phyloP scores from a whole-genome alignment of 2,797 vertebrate genomes.

The Pantherophis vulpinus region DNA sequence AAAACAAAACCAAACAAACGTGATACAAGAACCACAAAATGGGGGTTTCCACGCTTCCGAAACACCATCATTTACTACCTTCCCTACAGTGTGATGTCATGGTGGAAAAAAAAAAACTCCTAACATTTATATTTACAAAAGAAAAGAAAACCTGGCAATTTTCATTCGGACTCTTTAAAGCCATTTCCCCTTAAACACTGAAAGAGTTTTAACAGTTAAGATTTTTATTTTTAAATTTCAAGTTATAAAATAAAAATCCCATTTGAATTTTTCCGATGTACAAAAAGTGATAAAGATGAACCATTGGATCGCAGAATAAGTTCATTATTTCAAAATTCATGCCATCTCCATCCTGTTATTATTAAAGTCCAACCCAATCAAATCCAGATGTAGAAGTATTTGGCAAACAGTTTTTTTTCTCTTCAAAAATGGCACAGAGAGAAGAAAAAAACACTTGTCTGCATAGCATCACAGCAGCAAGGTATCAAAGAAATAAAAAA shows the following conservation, averaged over 20 bases:
- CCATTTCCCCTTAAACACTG: slow-evolving; percentile 90
- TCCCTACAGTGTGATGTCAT: slow-evolving; percentile 94
- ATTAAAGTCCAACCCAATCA: slow-evolving; percentile 68
- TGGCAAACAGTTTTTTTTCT: slow-evolving; percentile 82
- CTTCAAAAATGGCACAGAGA: slow-evolving; percentile 81
- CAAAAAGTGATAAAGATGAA: slow-evolving; percentile 99
- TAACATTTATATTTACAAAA: slow-evolving; percentile 96
- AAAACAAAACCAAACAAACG: slow-evolving; percentile 35
- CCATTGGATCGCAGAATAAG: slow-evolving; percentile 84
- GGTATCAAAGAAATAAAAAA: slow-evolving; percentile 78
- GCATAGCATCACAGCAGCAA: slow-evolving; percentile 96
- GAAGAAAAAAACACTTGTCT: slow-evolving; percentile 84
- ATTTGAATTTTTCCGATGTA: slow-evolving; percentile 92
- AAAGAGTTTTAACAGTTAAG: slow-evolving; percentile 88
- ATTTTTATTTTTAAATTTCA: slow-evolving; percentile 68
- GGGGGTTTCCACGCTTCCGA: slow-evolving; percentile 62
- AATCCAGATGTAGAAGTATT: slow-evolving; percentile 80
- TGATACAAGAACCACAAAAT: slow-evolving; percentile 63
- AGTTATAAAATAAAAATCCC: slow-evolving; percentile 99
- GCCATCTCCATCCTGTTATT: slow-evolving; percentile 73
- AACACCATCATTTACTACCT: slow-evolving; percentile 80
- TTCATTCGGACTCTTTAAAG: slow-evolving; percentile 93
- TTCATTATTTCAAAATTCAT: slow-evolving; percentile 76
- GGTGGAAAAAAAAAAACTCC: slow-evolving; percentile 82
- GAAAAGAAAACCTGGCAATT: slow-evolving; percentile 83